Conservation (phyloP, 2,888 invertebrate species). For the Geophilus truncorum region DNA sequence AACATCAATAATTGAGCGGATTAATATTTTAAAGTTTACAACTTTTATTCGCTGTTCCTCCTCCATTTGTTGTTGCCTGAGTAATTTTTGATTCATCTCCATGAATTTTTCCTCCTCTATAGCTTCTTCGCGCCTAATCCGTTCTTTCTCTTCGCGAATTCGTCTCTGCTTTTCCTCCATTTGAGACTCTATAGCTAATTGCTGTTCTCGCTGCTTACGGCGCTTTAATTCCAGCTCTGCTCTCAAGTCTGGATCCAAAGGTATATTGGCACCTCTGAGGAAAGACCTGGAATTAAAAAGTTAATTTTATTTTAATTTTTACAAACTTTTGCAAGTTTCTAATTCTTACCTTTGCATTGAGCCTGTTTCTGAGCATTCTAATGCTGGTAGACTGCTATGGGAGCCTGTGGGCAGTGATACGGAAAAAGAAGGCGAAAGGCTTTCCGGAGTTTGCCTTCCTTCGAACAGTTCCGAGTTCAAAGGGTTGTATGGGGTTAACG, state of each 20-base stretch:
- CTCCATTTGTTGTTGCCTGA: constrained; percentile 66
- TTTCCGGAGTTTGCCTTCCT: neutral
- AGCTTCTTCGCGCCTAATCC: constrained; percentile 67
- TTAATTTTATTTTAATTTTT: neutral
- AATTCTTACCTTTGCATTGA: neutral
- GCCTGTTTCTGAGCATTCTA: neutral
- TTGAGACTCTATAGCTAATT: constrained; percentile 53
- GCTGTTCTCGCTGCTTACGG: constrained; percentile 76
- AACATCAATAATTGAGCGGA: too few species aligned
- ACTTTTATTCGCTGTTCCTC: constrained; percentile 40
- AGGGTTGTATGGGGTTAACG: neutral
- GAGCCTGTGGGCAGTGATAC: neutral
- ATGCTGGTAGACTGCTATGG: neutral
- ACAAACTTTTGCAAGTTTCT: neutral
- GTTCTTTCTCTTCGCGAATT: constrained; percentile 70
- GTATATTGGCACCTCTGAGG: constrained; percentile 79
- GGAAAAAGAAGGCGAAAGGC: neutral
- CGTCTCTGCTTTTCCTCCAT: constrained; percentile 73
- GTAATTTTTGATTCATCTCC: constrained; percentile 66
- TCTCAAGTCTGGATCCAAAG: constrained; percentile 69
- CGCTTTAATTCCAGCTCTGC: constrained; percentile 76
- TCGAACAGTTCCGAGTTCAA: neutral
- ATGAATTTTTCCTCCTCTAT: constrained; percentile 73
- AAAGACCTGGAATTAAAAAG: constrained; percentile 53
- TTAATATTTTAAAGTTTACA: neutral